phyloP scores from a whole-genome alignment of 2,113 vertebrate genomes.

The Paracanthobrama guichenoti region DNA sequence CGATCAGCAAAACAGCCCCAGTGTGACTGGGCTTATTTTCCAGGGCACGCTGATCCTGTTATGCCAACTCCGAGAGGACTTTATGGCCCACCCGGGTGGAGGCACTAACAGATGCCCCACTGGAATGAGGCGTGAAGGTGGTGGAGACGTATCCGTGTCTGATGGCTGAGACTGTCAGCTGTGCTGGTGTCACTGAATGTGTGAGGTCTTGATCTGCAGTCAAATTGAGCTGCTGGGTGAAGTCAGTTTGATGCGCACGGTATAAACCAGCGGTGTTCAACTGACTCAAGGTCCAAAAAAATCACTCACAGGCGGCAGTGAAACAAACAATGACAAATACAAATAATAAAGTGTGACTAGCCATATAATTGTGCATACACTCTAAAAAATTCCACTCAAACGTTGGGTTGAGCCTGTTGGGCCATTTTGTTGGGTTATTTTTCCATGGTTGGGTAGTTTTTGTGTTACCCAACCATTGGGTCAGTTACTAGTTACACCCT shows the following conservation, averaged over 20 bases:
- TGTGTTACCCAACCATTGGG: too few relatives aligned
- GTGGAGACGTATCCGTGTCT: background rate
- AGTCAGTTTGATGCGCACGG: conserved; percentile 21
- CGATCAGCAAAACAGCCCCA: background rate
- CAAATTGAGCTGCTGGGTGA: conserved; percentile 23
- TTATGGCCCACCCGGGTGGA: conserved; percentile 17
- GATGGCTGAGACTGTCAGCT: conserved; percentile 36
- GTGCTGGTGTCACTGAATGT: conserved; percentile 29
- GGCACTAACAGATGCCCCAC: conserved; percentile 12
- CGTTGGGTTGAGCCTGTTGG: too few relatives aligned
- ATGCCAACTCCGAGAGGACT: conserved; percentile 13
- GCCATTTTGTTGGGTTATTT: too few relatives aligned
- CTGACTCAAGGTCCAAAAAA: background rate
- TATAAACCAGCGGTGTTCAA: background rate
- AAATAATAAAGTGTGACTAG: background rate
- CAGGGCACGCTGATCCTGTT: background rate
- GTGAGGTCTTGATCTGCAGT: conserved; percentile 39
- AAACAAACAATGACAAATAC: background rate
- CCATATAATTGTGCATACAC: background rate
- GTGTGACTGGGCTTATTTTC: conserved; percentile 28
- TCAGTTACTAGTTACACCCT: too few relatives aligned
- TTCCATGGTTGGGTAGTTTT: too few relatives aligned
- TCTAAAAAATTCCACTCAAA: too few relatives aligned
- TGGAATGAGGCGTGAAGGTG: background rate
- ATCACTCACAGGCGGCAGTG: background rate